Base-by-base conservation (phyloP, 2,797 vertebrate genomes). In the Cyprinella venusta region DNA sequence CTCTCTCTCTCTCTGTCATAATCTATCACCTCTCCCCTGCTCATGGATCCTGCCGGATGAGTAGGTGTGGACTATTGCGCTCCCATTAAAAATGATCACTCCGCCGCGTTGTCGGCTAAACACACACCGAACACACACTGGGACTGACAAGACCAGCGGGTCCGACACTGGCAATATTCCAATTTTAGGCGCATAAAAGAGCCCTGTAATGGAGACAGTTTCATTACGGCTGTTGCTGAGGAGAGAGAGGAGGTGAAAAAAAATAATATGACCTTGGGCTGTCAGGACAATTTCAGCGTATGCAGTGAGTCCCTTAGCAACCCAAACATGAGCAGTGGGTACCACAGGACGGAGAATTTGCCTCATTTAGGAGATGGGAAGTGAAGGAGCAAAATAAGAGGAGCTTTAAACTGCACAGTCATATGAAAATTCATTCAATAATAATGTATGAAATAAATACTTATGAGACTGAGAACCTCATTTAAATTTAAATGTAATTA, bases 191-290 rank as follows among this genome's bases (percentile, higher is more conserved):
- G 76, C 86, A 85, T 89, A 81, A 86, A 81, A 74, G 40, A 69
- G 30, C 45, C 72, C 70, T 75, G 82, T 85, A 84, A 87, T 74
- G 45, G 82, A 52, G 54, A 86, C 74, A 80, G 84, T 84, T 88
- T 82, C 81, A 83, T 88, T 88, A 80, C 63, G 48, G 68, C 59
- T 83, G 56, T 69, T 82, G 71, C 78, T 56, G 61, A 84, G 79
- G 79, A 38, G 67, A 75, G 82, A 67, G 61, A 65, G 78, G 26
- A 40, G 76, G 77, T 38, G 45, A 77, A 80, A 83, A 83, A 61
- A 80, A 76, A 69, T 40, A 79, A 86, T 80, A 76, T 89, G 83
- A 87, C 86, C 78, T 87, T 89, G 72, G 67, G 67, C 76, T 88
- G 84, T 82, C 74, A 86, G 81, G 85, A 70, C 77, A 85, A 76